Base-by-base conservation (phyloP, 2,797 vertebrate genomes). In the Melopsittacus undulatus region DNA sequence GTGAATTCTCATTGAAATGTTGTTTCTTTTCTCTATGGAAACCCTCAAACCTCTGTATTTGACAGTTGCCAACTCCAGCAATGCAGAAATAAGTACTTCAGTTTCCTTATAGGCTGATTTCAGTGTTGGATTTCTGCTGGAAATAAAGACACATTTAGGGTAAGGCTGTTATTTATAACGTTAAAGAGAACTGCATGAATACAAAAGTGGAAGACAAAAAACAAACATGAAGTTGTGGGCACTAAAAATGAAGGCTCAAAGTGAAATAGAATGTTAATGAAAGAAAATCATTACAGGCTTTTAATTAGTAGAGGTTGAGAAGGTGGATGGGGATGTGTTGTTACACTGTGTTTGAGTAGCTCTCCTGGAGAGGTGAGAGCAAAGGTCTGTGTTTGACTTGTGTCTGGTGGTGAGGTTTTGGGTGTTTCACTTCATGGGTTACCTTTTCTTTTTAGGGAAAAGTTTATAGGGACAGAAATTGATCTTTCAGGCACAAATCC, bases 381-480 rank as follows among this genome's bases (percentile, higher is more conserved):
- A 51, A 22, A 67, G 64, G 5, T 27, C 46, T 61, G 1, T 49
- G 23, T 34, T 30, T 38, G 20, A 34, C 69, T 57, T 36, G 5
- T 9, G 3, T 49, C 48, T 24, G 19, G 7, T 10, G 13, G 4
- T 56, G 68, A n/a, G 5, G n/a, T 42, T 67, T 70, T 1, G 0
- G 18, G 6, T 18, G 5, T 36, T 77, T 36, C 13, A 4, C 23
- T 4, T 54, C 32, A 6, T 54, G 34, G 16, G 15, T 64, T 29
- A 5, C 24, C 24, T 43, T 68, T 26, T 67, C 15, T 49, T 67
- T 45, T 32, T 32, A 36, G 48, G 40, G 34, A 9, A 26, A 2
- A 6, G 11, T 34, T 69, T 46, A 23, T 18, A 59, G 30, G 30
- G 34, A 43, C 8, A 8, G 52, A 61, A 77, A 29, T 7, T 0